A percentile compares a stretch with the other conserved stretches of the same genome.
These are phyloP conservation scores for Anarsia innoxiella DNA, from an alignment of 2,888 invertebrate genomes.

Conservation along the genomic window DNA sequence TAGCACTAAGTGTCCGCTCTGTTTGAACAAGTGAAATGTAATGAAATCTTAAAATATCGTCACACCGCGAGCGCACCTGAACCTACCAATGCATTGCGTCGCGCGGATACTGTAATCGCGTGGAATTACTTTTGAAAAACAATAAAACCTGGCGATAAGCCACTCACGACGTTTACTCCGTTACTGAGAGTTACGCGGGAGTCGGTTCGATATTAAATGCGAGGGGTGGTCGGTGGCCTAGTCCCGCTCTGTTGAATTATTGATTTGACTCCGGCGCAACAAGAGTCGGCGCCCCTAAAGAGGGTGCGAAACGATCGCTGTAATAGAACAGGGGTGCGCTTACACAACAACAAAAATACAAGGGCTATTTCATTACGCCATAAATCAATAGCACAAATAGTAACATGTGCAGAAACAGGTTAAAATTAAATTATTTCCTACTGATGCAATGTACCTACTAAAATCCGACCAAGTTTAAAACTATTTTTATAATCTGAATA, in stretches of 20 bases:
- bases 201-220: slow-evolving; percentile 22
- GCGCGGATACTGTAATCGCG: slow-evolving; percentile 43
- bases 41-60: slow-evolving; percentile 44
- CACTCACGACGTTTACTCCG: slow-evolving; percentile 16
- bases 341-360: slow-evolving; percentile 22
- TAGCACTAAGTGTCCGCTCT: slow-evolving; percentile 24
- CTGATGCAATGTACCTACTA: too few species aligned
- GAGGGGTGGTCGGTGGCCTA: slow-evolving; percentile 24
- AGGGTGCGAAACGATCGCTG: slow-evolving; percentile 34
- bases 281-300: slow-evolving; percentile 39
- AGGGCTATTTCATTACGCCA: slow-evolving; percentile 27
- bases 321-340: slow-evolving; percentile 25
- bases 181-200: slow-evolving; percentile 12
- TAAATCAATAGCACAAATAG: slow-evolving; percentile 38
- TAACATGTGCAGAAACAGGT: slow-evolving; percentile 27
- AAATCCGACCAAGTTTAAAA: too few species aligned
- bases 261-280: slow-evolving; percentile 65
- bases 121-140: slow-evolving; percentile 64
- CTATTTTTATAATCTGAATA: too few species aligned
- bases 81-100: slow-evolving; percentile 68
- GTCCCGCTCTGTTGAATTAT: slow-evolving; percentile 43
- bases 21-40: slow-evolving; percentile 35
- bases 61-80: slow-evolving; percentile 28
- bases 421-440: too few species aligned
- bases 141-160: slow-evolving; percentile 64